Base-by-base conservation (phyloP, 1,140 invertebrate genomes). In the Plectrocnemia conspersa region DNA sequence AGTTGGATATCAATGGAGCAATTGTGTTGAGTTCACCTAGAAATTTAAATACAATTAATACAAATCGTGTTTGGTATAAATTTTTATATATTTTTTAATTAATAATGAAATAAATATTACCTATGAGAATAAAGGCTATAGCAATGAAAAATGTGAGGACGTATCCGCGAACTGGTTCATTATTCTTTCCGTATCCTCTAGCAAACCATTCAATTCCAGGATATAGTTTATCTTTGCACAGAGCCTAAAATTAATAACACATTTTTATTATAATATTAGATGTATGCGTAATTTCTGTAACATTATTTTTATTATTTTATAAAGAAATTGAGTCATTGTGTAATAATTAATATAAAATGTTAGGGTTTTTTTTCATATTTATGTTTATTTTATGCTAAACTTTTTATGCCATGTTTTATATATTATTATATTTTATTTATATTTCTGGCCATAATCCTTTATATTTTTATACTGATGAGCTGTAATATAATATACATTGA, bases 1-100 rank as follows among this genome's bases (percentile, higher is more conserved):
- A 98, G 69, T 98, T 98, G 16, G 94, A 97, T 58, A 99, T 98
- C 45, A 98, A 76, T 3, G 94, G 93, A 23, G 96, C 95, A 59
- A 99, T 97, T 25, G 85, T 75, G 69, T 98, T 94, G 24, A 98
- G 70, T 65, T 94, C 86, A 63, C 88, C 88, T 86, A 73, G 60
- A 76, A 82, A 65, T n/a, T n/a, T n/a, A n/a, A n/a, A n/a, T 41
- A 68, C 74, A 58, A 67, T 71, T 16, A 38, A 71, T 16, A 38
- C 16, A 9, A 9, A 10, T 15, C n/a, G n/a, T n/a, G n/a, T n/a
- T n/a, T n/a, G 11, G 24, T 27, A 27, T 21, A 40, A 16, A 40
- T 27, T 42, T 16, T 15, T 45, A 41, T n/a, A 29, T 33, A 46
- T 9, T 7, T 33, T 19, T 2, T 48, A 33, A 21, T 4, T 48